These are phyloP conservation scores for Netelia inedita DNA, from an alignment of 2,888 invertebrate genomes.

Conservation along the genomic window DNA sequence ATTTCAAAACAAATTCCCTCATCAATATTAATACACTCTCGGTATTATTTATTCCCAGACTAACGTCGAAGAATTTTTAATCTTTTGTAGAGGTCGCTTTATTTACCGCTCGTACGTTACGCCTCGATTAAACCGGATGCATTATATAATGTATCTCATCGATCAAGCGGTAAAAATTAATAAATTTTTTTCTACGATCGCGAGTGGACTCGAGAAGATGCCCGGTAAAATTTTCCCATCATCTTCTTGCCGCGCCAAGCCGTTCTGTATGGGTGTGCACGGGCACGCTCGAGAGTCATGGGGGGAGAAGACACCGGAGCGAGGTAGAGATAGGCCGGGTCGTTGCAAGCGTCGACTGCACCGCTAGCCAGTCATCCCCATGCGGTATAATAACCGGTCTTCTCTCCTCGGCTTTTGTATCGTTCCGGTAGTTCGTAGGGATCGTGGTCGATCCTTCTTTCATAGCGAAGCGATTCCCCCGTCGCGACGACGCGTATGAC, in stretches of 20 bases:
- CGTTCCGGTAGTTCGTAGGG: slow-evolving; percentile 67
- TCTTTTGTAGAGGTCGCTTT: background rate
- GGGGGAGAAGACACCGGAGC: slow-evolving; percentile 3
- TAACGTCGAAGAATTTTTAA: background rate
- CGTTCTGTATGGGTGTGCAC: slow-evolving; percentile 4
- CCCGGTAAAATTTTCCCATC: slow-evolving; percentile 37
- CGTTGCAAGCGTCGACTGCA: slow-evolving; percentile 68
- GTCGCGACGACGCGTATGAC: slow-evolving; percentile 4
- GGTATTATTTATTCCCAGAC: background rate
- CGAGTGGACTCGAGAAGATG: background rate
- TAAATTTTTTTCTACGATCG: background rate
- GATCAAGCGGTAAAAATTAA: slow-evolving; percentile 2
- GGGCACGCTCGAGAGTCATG: slow-evolving; percentile 32
- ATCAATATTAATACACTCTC: background rate
- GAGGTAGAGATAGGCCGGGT: slow-evolving; percentile 40
- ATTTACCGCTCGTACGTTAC: background rate
- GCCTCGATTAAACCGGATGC: background rate
- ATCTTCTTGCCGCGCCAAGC: background rate
- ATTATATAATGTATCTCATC: background rate
- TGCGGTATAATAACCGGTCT: slow-evolving; percentile 70
- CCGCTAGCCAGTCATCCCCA: slow-evolving; percentile 70
- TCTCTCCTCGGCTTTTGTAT: slow-evolving; percentile 61
- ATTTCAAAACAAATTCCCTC: background rate
- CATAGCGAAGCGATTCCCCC: background rate
- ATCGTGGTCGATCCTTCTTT: slow-evolving; percentile 59